Evolutionary conservation across 35 echinoderm and acorn worm genomes (phyloP), one percentile per base, ranked within the genome.

Genomic region (Apostichopus japonicus): DNA sequence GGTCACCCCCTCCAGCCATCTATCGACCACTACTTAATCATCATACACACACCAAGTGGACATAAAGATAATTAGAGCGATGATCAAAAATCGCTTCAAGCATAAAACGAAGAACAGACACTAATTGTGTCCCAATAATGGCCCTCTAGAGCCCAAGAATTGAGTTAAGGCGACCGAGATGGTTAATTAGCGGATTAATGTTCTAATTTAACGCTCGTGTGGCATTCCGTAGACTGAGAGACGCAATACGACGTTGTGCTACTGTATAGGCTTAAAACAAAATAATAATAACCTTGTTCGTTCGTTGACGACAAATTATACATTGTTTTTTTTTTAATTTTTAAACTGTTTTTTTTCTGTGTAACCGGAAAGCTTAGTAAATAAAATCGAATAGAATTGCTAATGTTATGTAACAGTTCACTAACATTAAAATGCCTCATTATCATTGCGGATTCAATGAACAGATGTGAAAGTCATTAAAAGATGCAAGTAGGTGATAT

Each of bases 121-220:
- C 79, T 54, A 55, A 21, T 55, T 54, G 15, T 21, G 10, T 17
- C 19, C 17, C 79, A 52, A 14, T 83, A 24, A 14, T 83, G 5
- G 33, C 79, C 79, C 51, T 81, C 27, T 6, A 83, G 54, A 83
- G 79, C 79, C 79, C 51, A 4, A 17, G 79, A 83, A 83, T 83
- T 83, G 7, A 83, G 79, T 83, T 83, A 83, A 5, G 19, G 51
- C 52, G 79, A 83, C 51, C 54, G 15, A 17, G 17, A 55, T 33
- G 51, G 79, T 83, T 83, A 83, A 83, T 83, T 83, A 83, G 19
- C 33, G 51, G 79, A 83, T 83, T 55, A 83, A 83, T 21, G 79
- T 83, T 16, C 15, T 55, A 44, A 83, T 83, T 83, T 55, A 44
- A 83, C 52, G 79, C 79, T 83, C 79, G 79, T 83, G 79, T 83